Evolutionary conservation across 2,888 invertebrate genomes (phyloP).

Genomic region (Pegoplata infirma): DNA sequence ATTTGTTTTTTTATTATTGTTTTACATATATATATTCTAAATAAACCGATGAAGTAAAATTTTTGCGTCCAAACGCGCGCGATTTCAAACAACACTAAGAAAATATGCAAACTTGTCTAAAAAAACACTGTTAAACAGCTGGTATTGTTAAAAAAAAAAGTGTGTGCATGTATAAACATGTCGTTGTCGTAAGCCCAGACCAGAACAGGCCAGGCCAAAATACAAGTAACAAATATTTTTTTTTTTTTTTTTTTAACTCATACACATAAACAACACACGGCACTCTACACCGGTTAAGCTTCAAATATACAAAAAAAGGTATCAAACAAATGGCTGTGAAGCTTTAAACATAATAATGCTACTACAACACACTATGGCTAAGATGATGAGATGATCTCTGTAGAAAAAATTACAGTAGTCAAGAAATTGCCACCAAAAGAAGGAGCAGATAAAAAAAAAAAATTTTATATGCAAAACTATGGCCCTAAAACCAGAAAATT

Average conservation of each 20-base stretch:
- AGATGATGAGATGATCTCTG: conserved; percentile 55
- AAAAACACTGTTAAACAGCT: conserved; percentile 47
- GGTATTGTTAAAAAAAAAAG: neutral
- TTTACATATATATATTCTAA: conserved; percentile 27
- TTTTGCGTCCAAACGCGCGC: conserved; percentile 66
- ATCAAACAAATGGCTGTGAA: conserved; percentile 46
- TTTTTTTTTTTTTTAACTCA: too few relatives aligned
- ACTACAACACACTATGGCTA: too few relatives aligned
- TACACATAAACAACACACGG: neutral
- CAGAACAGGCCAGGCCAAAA: conserved; percentile 1
- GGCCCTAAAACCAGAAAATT: neutral
- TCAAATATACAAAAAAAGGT: conserved; percentile 40
- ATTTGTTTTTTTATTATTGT: too few relatives aligned
- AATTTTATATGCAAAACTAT: conserved; percentile 9
- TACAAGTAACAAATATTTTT: conserved; percentile 1
- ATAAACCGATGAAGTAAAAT: conserved; percentile 58
- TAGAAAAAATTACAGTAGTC: conserved; percentile 34
- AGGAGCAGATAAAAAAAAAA: neutral
- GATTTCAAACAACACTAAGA: conserved; percentile 65
- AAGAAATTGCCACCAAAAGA: conserved; percentile 16
- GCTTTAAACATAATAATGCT: too few relatives aligned
- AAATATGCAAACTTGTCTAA: conserved; percentile 61
- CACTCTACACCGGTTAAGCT: conserved; percentile 54
- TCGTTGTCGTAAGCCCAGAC: conserved; percentile 17
- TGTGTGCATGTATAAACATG: conserved; percentile 32